Evolutionary conservation across 2,113 vertebrate species (phyloP).

Genomic region (Dicerorhinus sumatrensis): DNA sequence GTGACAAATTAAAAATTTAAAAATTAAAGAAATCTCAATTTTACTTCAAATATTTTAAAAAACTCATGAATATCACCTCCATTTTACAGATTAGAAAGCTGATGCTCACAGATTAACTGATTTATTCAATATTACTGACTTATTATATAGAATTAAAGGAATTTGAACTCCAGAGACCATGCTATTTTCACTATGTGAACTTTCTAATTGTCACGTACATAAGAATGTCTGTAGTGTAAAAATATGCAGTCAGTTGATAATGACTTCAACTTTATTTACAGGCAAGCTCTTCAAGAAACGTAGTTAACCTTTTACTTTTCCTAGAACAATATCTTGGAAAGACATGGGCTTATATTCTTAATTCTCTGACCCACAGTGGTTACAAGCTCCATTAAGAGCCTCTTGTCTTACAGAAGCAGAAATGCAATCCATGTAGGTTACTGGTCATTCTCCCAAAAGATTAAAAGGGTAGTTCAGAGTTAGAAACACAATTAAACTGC

Average conservation of each 20-base stretch:
- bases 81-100: constrained; percentile 3
- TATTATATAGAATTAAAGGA: background rate
- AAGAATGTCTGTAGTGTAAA: background rate
- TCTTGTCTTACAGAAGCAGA: constrained; percentile 49
- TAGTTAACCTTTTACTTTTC: constrained; percentile 36
- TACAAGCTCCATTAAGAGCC: background rate
- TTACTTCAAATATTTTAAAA: background rate
- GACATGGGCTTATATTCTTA: constrained; percentile 40
- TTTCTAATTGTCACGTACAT: background rate
- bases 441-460: constrained; percentile 59
- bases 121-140: background rate
- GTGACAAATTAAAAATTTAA: background rate
- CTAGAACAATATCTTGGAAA: constrained; percentile 21
- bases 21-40: background rate
- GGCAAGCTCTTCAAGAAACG: background rate
- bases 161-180: background rate
- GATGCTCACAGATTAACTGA: background rate
- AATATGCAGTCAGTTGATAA: background rate
- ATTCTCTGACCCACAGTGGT: constrained; percentile 31
- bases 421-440: constrained; percentile 43
- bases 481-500: constrained; percentile 54
- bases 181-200: background rate
- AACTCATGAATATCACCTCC: background rate
- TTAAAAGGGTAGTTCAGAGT: constrained; percentile 45
- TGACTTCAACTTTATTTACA: constrained; percentile 57